Conservation (phyloP, 2,113 vertebrate genomes). For the Strix aluco region DNA sequence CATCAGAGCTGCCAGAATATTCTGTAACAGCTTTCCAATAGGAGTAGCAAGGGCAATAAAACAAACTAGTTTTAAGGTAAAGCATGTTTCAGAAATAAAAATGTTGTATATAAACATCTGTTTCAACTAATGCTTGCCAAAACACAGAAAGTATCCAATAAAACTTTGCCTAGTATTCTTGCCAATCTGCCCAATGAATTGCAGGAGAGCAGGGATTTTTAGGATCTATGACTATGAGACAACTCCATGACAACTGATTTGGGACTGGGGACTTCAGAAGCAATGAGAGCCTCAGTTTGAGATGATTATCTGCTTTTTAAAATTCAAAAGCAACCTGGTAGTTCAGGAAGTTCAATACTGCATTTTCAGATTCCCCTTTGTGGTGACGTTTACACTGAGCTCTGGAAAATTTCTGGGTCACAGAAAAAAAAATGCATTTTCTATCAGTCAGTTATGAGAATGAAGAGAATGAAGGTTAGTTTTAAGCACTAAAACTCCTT, state of each 20-base stretch:
- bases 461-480: neutral
- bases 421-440: neutral
- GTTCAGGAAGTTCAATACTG: neutral
- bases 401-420: neutral
- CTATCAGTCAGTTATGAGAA: neutral
- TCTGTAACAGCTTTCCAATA: neutral
- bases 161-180: neutral
- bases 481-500: neutral
- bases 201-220: neutral
- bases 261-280: neutral
- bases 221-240: neutral
- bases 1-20: neutral
- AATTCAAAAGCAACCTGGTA: neutral
- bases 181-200: neutral
- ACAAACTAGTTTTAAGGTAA: neutral
- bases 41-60: constrained; percentile 6
- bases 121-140: constrained; percentile 10
- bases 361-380: neutral
- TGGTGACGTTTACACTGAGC: neutral
- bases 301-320: neutral
- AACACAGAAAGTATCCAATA: neutral
- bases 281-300: neutral
- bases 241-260: neutral
- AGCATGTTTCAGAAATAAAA: constrained; percentile 32
- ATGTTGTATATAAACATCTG: constrained; percentile 27